phyloP scores from a whole-genome alignment of 1,140 invertebrate species.

The Drosophila bifasciata region DNA sequence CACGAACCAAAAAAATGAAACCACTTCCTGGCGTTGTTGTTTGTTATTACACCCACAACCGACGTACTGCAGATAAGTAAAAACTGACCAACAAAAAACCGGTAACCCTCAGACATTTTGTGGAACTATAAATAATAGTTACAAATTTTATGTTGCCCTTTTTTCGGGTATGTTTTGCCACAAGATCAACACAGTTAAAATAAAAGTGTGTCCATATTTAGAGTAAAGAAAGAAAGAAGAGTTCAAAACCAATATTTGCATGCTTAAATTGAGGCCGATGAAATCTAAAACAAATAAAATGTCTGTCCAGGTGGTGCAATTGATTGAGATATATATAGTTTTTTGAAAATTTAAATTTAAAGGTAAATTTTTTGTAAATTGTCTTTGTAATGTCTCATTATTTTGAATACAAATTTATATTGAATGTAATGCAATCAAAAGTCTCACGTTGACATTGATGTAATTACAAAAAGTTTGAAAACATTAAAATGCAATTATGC shows the following conservation, averaged over 20 bases:
- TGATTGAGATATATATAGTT: no score
- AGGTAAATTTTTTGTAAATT: no score
- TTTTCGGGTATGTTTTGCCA: slow-evolving; percentile 17
- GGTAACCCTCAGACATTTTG: slow-evolving; percentile 24
- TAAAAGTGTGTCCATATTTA: slow-evolving; percentile 45
- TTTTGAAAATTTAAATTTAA: no score
- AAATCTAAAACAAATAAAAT: no score
- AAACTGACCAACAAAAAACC: slow-evolving; percentile 27
- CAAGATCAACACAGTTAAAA: slow-evolving; percentile 45
- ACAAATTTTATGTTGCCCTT: slow-evolving; percentile 20
- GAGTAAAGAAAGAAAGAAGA: slow-evolving; percentile 1
- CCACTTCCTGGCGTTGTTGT: slow-evolving; percentile 44
- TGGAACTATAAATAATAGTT: slow-evolving; percentile 57
- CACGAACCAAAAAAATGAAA: slow-evolving; percentile 35
- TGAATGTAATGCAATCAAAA: slow-evolving; percentile 42
- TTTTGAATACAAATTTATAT: slow-evolving; percentile 29
- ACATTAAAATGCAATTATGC: slow-evolving; percentile 71
- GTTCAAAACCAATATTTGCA: slow-evolving; percentile 14
- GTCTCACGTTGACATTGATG: slow-evolving; percentile 48
- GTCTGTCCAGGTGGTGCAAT: no score
- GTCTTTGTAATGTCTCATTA: slow-evolving; percentile 31
- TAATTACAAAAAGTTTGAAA: slow-evolving; percentile 69
- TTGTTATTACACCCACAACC: slow-evolving; percentile 50
- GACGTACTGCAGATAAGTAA: slow-evolving; percentile 48
- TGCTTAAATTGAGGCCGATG: not conserved